Evolutionary conservation across 2,113 vertebrate species (phyloP), one percentile per base, ranked within the genome.

Genomic region (Nicator chloris): DNA sequence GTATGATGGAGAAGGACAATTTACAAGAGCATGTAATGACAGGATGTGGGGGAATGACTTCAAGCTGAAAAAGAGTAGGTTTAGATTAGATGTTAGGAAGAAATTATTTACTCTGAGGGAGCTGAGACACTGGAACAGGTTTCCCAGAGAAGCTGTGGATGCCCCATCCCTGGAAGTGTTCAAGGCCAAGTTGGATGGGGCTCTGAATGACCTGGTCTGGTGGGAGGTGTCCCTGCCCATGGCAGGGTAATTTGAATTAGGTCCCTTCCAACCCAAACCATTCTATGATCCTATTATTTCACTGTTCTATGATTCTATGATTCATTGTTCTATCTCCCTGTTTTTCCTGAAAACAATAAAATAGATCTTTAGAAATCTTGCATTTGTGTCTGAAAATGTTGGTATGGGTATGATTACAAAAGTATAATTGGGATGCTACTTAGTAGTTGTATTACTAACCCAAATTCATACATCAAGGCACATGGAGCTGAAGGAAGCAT

Each of bases 381-480:
- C 44, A 9, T 28, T 59, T 87, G 10, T 54, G 7, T 10, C 23
- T 64, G 22, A 8, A 87, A 91, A 89, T 64, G 6, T 60, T 56
- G 23, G 7, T 44, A 44, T 26, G 15, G 7, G 10, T 82, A 37
- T 0, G 0, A 40, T 49, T 68, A 85, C 4, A 47, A 18, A 70
- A 66, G 6, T 40, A 8, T 63, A 39, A 47, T 60, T 87, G 91
- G 11, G 16, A 6, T 85, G 8, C 7, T 82, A 15, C 10, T 63
- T 60, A 51, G 4, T 11, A 37, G 44, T n/a, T 39, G 19, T 8
- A 76, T 87, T 87, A 53, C 22, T 64, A 85, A 82, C 11, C 22
- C 15, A 56, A 56, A 91, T 68, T 86, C 40, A 16, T 75, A 44
- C 10, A 65, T 49, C 37, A 57, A 24, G 37, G 18, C n/a, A 63